Evolutionary conservation across 2,797 vertebrate genomes (phyloP).

Genomic region (Melanotaenia nigrans): DNA sequence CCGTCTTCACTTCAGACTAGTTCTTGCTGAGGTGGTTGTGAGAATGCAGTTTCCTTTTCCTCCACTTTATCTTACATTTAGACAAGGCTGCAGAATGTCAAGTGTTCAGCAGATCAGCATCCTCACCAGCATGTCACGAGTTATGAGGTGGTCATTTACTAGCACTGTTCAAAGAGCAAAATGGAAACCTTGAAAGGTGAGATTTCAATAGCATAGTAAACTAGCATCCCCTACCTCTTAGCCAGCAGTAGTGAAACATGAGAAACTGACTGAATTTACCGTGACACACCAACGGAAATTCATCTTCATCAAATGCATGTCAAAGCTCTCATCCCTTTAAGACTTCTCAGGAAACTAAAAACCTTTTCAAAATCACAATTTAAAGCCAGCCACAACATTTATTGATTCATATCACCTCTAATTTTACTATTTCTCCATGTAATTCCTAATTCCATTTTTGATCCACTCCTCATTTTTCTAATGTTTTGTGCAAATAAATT

Average conservation of each 20-base stretch:
- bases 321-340: background rate
- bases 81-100: slow-evolving; percentile 60
- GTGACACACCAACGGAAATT: slow-evolving; percentile 18
- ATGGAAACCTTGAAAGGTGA: slow-evolving; percentile 44
- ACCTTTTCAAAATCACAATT: background rate
- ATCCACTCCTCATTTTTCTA: background rate
- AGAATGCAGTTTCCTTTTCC: slow-evolving; percentile 51
- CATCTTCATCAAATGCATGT: background rate
- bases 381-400: slow-evolving; percentile 15
- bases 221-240: background rate
- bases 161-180: slow-evolving; percentile 77
- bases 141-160: slow-evolving; percentile 72
- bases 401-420: slow-evolving; percentile 1
- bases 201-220: slow-evolving; percentile 49
- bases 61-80: slow-evolving; percentile 50
- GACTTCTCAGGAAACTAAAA: background rate
- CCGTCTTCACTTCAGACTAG: slow-evolving; percentile 34
- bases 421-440: background rate
- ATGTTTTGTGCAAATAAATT: slow-evolving; percentile 2
- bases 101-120: slow-evolving; percentile 71
- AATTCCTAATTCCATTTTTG: background rate
- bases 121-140: slow-evolving; percentile 73
- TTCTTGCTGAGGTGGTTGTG: slow-evolving; percentile 66
- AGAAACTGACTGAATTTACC: background rate
- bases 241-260: slow-evolving; percentile 8